These are phyloP conservation scores for Patella ulyssiponensis DNA, from an alignment of 2,888 invertebrate genomes.

Conservation along the genomic window DNA sequence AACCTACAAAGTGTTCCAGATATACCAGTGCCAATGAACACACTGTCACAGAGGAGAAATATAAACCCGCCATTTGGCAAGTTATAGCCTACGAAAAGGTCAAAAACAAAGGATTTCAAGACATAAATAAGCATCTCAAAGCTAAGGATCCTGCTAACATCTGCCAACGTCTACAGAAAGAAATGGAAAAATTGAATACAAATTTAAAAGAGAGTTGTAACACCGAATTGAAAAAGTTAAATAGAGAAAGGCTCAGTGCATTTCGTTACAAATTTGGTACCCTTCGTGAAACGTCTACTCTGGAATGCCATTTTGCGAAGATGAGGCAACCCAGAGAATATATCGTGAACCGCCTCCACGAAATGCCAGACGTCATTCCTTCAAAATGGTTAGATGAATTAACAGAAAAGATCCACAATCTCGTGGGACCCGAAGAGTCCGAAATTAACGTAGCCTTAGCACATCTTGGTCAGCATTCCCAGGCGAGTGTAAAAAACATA, in stretches of 20 bases:
- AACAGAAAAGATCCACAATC: constrained; percentile 33
- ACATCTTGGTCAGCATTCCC: constrained; percentile 44
- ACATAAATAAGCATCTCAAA: too few species aligned
- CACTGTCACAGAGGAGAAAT: background rate
- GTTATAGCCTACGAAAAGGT: background rate
- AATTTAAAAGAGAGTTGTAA: constrained; percentile 37
- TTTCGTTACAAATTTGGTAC: constrained; percentile 45
- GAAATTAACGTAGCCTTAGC: constrained; percentile 37
- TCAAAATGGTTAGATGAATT: constrained; percentile 48
- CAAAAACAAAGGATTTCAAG: too few species aligned
- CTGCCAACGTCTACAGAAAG: background rate
- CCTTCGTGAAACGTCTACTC: constrained; percentile 38
- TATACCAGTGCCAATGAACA: background rate
- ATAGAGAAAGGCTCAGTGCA: constrained; percentile 44
- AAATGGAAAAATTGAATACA: background rate
- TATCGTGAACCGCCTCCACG: background rate
- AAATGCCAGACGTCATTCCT: constrained; percentile 4
- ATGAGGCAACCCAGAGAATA: constrained; percentile 36
- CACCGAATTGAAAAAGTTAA: constrained; percentile 45
- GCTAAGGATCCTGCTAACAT: background rate
- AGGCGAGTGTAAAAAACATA: constrained; percentile 50
- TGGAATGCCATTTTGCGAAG: constrained; percentile 37
- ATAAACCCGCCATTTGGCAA: background rate
- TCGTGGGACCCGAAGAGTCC: constrained; percentile 30
- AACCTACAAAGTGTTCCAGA: too few species aligned